These are phyloP conservation scores for Dysidea cf. avara DNA, from an alignment of 37 sponge, comb jelly and placozoan species.

Conservation along the genomic window DNA sequence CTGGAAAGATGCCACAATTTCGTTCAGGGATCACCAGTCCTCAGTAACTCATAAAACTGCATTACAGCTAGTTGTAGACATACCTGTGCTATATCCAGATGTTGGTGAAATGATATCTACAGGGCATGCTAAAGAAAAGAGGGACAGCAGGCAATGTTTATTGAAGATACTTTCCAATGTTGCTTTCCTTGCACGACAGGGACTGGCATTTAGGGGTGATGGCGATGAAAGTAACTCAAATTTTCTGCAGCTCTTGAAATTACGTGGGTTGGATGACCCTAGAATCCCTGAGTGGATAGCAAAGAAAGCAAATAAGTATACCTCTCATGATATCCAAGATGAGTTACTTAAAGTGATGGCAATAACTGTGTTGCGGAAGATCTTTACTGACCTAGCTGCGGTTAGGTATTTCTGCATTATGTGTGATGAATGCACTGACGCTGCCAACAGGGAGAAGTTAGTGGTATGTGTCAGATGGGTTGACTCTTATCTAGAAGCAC, in stretches of 20 bases:
- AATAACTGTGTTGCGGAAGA: conserved; percentile 40
- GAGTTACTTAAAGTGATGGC: conserved; percentile 59
- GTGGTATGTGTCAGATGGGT: conserved; percentile 68
- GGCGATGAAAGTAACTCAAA: conserved; percentile 32
- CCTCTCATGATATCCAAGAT: conserved; percentile 53
- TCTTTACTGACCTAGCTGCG: conserved; percentile 17
- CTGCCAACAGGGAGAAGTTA: conserved; percentile 61
- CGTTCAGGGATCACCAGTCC: conserved; percentile 17
- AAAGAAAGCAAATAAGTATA: conserved; percentile 46
- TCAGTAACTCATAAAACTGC: too few relatives aligned
- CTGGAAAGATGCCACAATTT: conserved; percentile 36
- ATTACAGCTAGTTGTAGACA: background rate
- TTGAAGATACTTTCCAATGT: conserved; percentile 46
- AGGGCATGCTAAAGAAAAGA: conserved; percentile 26
- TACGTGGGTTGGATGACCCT: conserved; percentile 25
- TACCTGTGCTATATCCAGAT: too few relatives aligned
- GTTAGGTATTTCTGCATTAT: conserved; percentile 50
- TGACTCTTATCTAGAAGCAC: conserved; percentile 24
- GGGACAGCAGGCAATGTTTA: conserved; percentile 30
- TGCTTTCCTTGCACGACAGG: conserved; percentile 35
- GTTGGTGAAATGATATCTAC: conserved; percentile 27
- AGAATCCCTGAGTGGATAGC: conserved; percentile 20
- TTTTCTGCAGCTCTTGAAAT: conserved; percentile 32
- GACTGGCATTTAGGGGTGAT: conserved; percentile 54
- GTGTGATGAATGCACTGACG: conserved; percentile 76